Evolutionary conservation across 2,888 invertebrate species (phyloP), one percentile per base, ranked within the genome.

Genomic region (Drosophila silvestris): DNA sequence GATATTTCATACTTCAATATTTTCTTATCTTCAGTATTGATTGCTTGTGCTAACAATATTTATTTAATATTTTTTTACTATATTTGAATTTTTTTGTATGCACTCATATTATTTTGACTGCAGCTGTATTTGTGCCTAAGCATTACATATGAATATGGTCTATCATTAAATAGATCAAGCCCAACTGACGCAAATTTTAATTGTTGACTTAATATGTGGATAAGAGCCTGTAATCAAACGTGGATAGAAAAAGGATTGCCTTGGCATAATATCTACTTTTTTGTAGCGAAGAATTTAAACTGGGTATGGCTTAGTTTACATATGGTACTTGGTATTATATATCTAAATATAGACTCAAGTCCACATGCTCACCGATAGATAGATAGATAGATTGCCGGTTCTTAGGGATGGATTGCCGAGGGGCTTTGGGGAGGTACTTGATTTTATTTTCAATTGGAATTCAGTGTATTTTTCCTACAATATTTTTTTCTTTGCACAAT

Each of bases 401-500:
- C 79, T 67, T 64, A 44, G n/a, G 47, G 6, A n/a, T 33, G 81
- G 66, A 53, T 2, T 16, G 22, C 0, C 7, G 22, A 7, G 14
- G 58, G 53, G 62, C 52, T 16, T 54, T 60, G 65, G 52, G 56
- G 51, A 62, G 64, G 47, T 44, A 71, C 65, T 70, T 66, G 71
- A 74, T 70, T 89, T 85, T 64, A 78, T 77, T 89, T 90, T 74
- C 80, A 80, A 82, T 80, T 84, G 91, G 85, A 90, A 90, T 91
- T 81, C 50, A 47, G 33, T 32, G 65, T 35, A 57, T 35, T 19
- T 62, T 22, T 51, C 19, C 37, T 22, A 33, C 57, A 28, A 39
- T 16, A 61, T 52, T 60, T 26, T 39, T 39, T 32, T 39, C 59
- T 83, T 91, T 90, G 71, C 88, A 89, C 77, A 81, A 75, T 87